These are phyloP conservation scores for Temnothorax unifasciatus DNA, from an alignment of 2,888 invertebrate species.

Conservation along the genomic window DNA sequence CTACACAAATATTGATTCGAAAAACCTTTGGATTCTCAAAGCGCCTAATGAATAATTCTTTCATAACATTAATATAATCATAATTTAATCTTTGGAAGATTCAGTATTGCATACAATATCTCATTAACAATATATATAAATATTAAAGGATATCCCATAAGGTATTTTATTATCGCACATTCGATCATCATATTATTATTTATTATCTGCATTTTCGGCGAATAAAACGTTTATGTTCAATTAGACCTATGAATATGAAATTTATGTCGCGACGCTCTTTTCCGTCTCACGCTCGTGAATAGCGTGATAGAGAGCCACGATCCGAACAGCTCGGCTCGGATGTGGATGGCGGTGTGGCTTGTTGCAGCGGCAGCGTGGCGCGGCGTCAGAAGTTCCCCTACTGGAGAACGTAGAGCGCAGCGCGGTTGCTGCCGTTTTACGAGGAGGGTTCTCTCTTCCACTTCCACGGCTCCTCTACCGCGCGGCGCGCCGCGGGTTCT, in stretches of 20 bases:
- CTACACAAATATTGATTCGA: not conserved
- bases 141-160: no score
- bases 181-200: not conserved
- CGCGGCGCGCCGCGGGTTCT: conserved; percentile 76
- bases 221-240: not conserved
- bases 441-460: conserved; percentile 79
- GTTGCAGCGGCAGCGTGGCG: conserved; percentile 65
- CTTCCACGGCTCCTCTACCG: conserved; percentile 81
- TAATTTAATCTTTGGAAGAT: not conserved
- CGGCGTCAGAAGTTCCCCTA: conserved; percentile 78
- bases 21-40: not conserved
- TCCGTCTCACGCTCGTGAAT: not conserved
- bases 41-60: not conserved
- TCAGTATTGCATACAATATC: not conserved
- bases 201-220: no score
- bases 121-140: not conserved
- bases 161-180: not conserved
- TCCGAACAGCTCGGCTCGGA: not conserved
- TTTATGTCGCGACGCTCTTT: conserved; percentile 22
- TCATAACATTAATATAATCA: not conserved
- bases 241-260: not conserved
- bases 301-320: conserved; percentile 32
- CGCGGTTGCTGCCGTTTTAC: conserved; percentile 75
- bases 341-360: conserved; percentile 60
- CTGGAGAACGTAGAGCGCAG: conserved; percentile 80